Evolutionary conservation across 2,113 vertebrate species (phyloP).

Genomic region (Sigmodon hispidus): DNA sequence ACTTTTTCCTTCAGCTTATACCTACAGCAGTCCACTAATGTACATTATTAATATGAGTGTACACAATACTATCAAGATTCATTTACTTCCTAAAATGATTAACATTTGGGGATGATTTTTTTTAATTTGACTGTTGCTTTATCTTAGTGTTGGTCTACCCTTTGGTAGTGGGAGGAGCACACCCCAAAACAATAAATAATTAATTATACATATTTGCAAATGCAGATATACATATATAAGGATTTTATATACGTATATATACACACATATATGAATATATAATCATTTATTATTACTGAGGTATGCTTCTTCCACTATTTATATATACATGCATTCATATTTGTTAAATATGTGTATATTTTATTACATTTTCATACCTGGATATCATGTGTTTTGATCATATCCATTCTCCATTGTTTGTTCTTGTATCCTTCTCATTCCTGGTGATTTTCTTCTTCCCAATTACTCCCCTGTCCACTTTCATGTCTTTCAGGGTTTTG

Average conservation of each 20-base stretch:
- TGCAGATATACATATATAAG: too few relatives aligned
- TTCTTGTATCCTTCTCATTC: too few relatives aligned
- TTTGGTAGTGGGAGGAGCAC: not conserved
- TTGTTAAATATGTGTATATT: not conserved
- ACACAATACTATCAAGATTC: not conserved
- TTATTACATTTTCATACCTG: too few relatives aligned
- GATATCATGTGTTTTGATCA: too few relatives aligned
- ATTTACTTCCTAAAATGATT: not conserved
- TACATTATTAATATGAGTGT: not conserved
- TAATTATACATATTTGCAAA: not conserved
- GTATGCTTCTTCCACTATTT: not conserved
- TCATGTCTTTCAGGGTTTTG: too few relatives aligned
- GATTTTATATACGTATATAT: too few relatives aligned
- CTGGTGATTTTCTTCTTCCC: too few relatives aligned
- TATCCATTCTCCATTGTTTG: too few relatives aligned
- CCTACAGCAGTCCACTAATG: not conserved
- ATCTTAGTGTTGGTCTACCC: not conserved
- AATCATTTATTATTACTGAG: not conserved
- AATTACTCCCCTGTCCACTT: too few relatives aligned
- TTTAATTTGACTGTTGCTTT: not conserved
- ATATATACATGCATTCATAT: not conserved
- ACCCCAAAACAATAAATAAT: not conserved
- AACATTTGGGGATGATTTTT: not conserved
- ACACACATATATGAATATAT: not conserved
- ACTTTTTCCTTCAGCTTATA: not conserved